Percentiles rank a stretch among this genome's conserved stretches.
Evolutionary conservation across 2,113 vertebrate genomes (phyloP).

Genomic region (Chelonoidis abingdonii): DNA sequence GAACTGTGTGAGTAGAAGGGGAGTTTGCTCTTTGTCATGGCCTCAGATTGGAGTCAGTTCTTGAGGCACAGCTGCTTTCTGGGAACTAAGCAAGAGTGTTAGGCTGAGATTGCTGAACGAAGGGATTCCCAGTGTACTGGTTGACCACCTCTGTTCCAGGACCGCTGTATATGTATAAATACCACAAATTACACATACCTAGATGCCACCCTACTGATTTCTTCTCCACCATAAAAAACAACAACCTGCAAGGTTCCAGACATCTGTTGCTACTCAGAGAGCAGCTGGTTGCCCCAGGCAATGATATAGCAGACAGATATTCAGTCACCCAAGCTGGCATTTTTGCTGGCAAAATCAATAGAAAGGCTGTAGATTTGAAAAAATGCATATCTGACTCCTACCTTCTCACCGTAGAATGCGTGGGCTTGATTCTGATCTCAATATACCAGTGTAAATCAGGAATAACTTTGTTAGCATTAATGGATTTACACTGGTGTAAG

Average conservation of each 20-base stretch:
- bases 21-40: neutral
- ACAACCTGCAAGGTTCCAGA: neutral
- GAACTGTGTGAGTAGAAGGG: neutral
- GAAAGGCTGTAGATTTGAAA: neutral
- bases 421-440: neutral
- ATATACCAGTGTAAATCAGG: rapidly evolving
- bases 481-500: neutral
- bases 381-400: neutral
- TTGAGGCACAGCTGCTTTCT: neutral
- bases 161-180: rapidly evolving
- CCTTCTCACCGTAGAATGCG: neutral
- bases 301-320: neutral
- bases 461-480: rapidly evolving
- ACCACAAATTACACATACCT: neutral
- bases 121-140: neutral
- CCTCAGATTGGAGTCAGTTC: rapidly evolving
- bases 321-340: neutral
- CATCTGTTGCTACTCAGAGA: rapidly evolving
- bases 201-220: neutral
- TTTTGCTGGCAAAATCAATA: neutral
- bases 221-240: neutral
- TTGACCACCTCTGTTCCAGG: neutral
- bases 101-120: neutral
- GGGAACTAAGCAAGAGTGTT: rapidly evolving
- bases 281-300: neutral